phyloP scores from a whole-genome alignment of 2,888 invertebrate species.

The Sceliomorpha sp. region DNA sequence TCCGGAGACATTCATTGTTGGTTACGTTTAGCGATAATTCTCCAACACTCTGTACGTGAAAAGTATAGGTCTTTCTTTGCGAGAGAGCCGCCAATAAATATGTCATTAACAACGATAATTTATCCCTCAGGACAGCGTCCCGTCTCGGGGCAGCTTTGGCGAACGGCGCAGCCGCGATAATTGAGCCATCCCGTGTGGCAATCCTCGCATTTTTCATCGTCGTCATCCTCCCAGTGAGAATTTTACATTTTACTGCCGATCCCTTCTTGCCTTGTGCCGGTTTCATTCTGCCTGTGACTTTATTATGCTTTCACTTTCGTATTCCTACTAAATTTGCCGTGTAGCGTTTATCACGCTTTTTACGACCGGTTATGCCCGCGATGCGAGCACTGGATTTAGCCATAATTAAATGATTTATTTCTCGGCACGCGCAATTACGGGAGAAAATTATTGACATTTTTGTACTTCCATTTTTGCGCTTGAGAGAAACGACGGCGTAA shows the following conservation, averaged over 20 bases:
- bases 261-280: conserved; percentile 30
- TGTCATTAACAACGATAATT: conserved; percentile 69
- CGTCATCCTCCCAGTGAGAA: conserved; percentile 31
- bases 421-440: conserved; percentile 30
- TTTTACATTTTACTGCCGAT: conserved; percentile 37
- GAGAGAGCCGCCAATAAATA: conserved; percentile 63
- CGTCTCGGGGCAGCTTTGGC: conserved; percentile 27
- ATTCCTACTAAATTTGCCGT: conserved; percentile 35
- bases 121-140: conserved; percentile 57
- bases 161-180: conserved; percentile 58
- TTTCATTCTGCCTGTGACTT: conserved; percentile 45
- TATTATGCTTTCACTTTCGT: conserved; percentile 54
- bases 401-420: conserved; percentile 42
- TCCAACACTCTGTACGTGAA: conserved; percentile 11
- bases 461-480: not conserved
- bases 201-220: conserved; percentile 47
- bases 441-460: conserved; percentile 23
- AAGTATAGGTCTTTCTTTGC: conserved; percentile 34
- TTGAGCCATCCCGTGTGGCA: conserved; percentile 65
- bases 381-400: conserved; percentile 23
- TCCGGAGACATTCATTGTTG: no score
- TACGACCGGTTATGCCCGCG: conserved; percentile 20
- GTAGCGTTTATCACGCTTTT: conserved; percentile 37
- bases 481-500: no score
- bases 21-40: not conserved